Evolutionary conservation across 2,113 vertebrate genomes (phyloP), one percentile per base, ranked within the genome.

Genomic region (Tamias sibiricus): DNA sequence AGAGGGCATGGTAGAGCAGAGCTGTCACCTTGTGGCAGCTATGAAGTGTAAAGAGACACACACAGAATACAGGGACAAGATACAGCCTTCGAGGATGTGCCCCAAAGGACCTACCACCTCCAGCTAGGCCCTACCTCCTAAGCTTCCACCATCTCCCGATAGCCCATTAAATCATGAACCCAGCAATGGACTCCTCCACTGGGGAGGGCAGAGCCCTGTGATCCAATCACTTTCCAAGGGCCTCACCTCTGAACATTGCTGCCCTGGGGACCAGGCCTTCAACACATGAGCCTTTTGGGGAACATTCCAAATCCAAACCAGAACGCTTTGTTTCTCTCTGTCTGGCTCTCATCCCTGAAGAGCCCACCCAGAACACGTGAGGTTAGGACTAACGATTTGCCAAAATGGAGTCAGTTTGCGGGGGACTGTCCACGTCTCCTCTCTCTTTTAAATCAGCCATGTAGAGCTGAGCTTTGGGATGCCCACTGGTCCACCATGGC

Each of bases 371-470:
- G 64, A 32, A 40, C 47, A 57, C 0, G n/a, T 22, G 30, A 40
- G 2, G 16, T 59, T 4, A 57, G 4, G 17, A 26, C 0, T 10
- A 11, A 35, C 83, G 6, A 0, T 52, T 68, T 8, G 20, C 37
- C 37, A 22, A 49, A 37, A 30, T 19, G 49, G 64, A 54, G 22
- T 47, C 44, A 2, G 19, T 6, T 35, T 93, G 66, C 40, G 6
- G 37, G 37, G 22, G 4, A 8, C 26, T 76, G 68, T 44, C n/a
- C 26, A 14, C 1, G 35, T 85, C 54, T 74, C 47, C 1, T 28
- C 28, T 69, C 13, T 71, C 62, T 66, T 52, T 64, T 30, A 64
- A 66, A 6, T 52, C 26, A 37, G 35, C 26, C 22, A 4, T 6
- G 30, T 24, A 6, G 26, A 24, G 52, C 24, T n/a, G 4, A 35